These are phyloP conservation scores for Puntigrus tetrazona DNA, from an alignment of 2,113 vertebrate genomes.

Conservation along the genomic window DNA sequence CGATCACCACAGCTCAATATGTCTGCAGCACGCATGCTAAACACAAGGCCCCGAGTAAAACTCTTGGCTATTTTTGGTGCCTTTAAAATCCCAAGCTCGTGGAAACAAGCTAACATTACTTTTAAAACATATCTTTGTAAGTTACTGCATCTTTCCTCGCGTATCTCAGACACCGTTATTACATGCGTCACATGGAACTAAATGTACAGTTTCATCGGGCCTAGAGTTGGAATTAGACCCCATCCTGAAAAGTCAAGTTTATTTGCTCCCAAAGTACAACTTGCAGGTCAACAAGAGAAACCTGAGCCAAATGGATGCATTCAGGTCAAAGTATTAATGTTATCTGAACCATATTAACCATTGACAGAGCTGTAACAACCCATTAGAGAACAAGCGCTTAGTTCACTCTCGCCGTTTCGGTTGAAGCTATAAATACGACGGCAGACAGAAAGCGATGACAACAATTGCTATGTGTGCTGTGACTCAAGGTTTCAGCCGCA, in stretches of 20 bases:
- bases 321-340: slow-evolving; percentile 59
- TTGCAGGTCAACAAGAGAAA: slow-evolving; percentile 20
- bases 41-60: neutral
- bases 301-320: slow-evolving; percentile 25
- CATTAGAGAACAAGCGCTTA: neutral
- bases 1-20: neutral
- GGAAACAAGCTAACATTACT: neutral
- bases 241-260: slow-evolving; percentile 44
- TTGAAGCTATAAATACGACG: neutral
- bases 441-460: neutral
- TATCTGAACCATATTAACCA: slow-evolving; percentile 57
- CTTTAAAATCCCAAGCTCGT: neutral
- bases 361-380: slow-evolving; percentile 45
- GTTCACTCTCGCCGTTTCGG: neutral
- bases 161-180: slow-evolving; percentile 1
- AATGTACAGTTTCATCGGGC: neutral
- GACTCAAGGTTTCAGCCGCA: neutral
- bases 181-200: neutral
- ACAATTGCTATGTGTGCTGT: neutral
- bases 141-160: neutral
- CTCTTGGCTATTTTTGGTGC: neutral
- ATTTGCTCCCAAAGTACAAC: slow-evolving; percentile 55
- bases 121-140: neutral
- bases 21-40: neutral
- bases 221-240: neutral